Percentiles rank a stretch among this genome's conserved stretches.
These are phyloP conservation scores for Pachycephala philippinensis DNA, from an alignment of 2,113 vertebrate species.

Conservation along the genomic window DNA sequence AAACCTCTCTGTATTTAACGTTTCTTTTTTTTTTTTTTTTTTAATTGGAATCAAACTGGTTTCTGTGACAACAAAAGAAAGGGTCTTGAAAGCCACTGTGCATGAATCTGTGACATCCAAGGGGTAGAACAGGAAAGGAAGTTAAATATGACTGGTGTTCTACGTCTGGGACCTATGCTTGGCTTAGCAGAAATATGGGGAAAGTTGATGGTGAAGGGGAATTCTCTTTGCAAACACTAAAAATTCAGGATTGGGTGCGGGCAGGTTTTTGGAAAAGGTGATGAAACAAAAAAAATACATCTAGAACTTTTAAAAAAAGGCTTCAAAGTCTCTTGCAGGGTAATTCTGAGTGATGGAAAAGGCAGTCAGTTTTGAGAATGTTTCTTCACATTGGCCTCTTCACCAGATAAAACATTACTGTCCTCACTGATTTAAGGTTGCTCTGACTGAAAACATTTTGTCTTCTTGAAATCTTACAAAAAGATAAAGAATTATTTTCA, in stretches of 20 bases:
- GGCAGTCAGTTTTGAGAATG: not conserved
- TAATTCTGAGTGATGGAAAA: not conserved
- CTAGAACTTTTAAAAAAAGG: not conserved
- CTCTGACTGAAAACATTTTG: not conserved
- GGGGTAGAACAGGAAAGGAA: not conserved
- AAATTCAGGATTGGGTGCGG: not conserved
- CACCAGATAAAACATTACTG: not conserved
- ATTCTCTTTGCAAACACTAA: not conserved
- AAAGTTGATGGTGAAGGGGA: not conserved
- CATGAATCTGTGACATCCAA: not conserved
- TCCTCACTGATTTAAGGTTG: not conserved
- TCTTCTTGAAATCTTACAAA: not conserved
- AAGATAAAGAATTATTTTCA: not conserved
- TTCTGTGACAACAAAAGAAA: not conserved
- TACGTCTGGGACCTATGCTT: not conserved
- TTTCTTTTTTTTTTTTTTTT: not conserved
- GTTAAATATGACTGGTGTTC: not conserved
- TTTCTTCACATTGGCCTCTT: not conserved
- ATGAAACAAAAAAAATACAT: not conserved
- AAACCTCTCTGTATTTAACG: not conserved
- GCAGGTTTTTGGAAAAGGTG: not conserved
- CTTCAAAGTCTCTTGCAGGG: not conserved
- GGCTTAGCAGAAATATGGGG: not conserved
- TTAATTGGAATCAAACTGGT: not conserved
- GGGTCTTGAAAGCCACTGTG: not conserved